These are phyloP conservation scores for Sceloporus tristichus DNA, from an alignment of 2,113 vertebrate species.

Conservation along the genomic window DNA sequence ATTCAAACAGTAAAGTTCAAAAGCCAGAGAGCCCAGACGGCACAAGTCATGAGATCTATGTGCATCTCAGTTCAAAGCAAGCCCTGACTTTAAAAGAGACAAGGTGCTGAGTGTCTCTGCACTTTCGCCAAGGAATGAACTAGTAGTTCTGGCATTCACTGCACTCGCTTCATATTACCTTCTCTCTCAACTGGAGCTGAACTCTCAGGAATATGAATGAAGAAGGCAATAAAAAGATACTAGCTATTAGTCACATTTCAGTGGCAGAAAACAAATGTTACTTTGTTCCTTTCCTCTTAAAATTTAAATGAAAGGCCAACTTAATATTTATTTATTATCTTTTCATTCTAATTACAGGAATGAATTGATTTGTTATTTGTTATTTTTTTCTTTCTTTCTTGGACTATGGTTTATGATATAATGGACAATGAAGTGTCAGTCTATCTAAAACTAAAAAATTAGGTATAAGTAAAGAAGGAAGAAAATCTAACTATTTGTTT, in stretches of 20 bases:
- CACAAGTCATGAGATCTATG: slow-evolving; percentile 3
- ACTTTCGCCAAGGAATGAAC: slow-evolving; percentile 54
- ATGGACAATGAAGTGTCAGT: no score
- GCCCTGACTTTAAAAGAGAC: slow-evolving; percentile 57
- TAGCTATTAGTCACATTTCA: slow-evolving; percentile 10
- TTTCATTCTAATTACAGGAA: slow-evolving; percentile 20
- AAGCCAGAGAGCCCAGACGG: slow-evolving; percentile 46
- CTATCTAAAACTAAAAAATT: no score
- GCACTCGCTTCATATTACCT: slow-evolving; percentile 44
- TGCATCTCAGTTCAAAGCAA: slow-evolving; percentile 54
- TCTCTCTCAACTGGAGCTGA: slow-evolving; percentile 28
- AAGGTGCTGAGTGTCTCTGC: slow-evolving; percentile 55
- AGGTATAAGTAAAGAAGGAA: no score
- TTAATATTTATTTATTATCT: neutral
- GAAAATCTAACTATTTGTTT: neutral
- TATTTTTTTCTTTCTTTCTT: no score
- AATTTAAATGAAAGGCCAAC: slow-evolving; percentile 6
- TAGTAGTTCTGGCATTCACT: slow-evolving; percentile 55
- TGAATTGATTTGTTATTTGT: neutral
- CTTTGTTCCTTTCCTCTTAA: neutral
- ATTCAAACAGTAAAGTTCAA: slow-evolving; percentile 49
- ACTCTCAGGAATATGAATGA: neutral
- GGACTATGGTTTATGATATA: no score
- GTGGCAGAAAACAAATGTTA: slow-evolving; percentile 18
- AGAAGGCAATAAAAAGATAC: slow-evolving; percentile 32